A percentile compares a stretch with the other conserved stretches of the same genome.
Evolutionary conservation across 2,888 invertebrate species (phyloP).

Genomic region (Spialia ferax): DNA sequence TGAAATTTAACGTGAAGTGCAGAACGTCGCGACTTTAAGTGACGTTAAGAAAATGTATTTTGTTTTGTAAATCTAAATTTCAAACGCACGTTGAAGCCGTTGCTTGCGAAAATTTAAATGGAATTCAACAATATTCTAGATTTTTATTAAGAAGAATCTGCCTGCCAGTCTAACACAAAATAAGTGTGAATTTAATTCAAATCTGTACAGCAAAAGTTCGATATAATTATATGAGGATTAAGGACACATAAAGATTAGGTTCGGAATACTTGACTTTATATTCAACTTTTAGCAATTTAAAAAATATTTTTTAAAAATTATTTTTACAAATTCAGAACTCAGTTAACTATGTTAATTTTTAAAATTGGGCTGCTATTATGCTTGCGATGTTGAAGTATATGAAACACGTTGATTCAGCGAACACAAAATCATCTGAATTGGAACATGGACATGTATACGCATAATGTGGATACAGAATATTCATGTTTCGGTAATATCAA

Average conservation of each 20-base stretch:
- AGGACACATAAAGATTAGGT: too few species aligned
- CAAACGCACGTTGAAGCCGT: slow-evolving; percentile 4
- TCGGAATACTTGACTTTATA: too few species aligned
- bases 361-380: neutral
- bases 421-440: slow-evolving; percentile 5
- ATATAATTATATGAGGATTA: too few species aligned
- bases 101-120: neutral
- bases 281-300: too few species aligned
- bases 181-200: too few species aligned
- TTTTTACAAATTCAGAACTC: neutral
- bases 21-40: slow-evolving; percentile 27
- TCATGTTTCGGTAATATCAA: neutral
- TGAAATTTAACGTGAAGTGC: slow-evolving; percentile 32
- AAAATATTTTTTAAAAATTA: neutral
- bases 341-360: slow-evolving; percentile 1
- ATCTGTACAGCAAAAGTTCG: too few species aligned
- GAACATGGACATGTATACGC: slow-evolving; percentile 1
- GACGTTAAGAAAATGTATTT: slow-evolving; percentile 36
- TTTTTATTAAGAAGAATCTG: too few species aligned
- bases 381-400: neutral
- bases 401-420: slow-evolving; percentile 3
- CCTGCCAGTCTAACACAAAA: too few species aligned
- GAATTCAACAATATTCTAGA: too few species aligned
- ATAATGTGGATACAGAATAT: slow-evolving; percentile 12
- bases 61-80: slow-evolving; percentile 32